phyloP scores from a whole-genome alignment of 2,113 vertebrate species.

The Capreolus pygargus region DNA sequence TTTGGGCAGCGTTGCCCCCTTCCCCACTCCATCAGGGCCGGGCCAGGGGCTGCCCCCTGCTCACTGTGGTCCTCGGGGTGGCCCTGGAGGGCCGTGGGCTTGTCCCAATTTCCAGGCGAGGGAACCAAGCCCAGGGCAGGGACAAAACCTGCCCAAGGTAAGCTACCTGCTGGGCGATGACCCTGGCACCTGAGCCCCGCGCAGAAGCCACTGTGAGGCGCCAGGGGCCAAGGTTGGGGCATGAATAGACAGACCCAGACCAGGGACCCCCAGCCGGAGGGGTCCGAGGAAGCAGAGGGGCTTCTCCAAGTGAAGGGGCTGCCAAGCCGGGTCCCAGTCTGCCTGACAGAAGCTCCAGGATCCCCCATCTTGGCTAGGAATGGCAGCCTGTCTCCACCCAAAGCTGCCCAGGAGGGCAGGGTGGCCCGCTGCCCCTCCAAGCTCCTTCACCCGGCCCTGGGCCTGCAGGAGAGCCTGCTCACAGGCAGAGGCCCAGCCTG shows the following conservation, averaged over 20 bases:
- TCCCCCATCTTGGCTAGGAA: not conserved
- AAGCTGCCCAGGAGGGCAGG: not conserved
- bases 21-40: rapidly evolving
- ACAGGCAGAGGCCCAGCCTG: no score
- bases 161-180: not conserved
- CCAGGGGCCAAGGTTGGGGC: rapidly evolving
- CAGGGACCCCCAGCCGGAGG: not conserved
- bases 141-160: no score
- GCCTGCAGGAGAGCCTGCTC: rapidly evolving
- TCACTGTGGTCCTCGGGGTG: not conserved
- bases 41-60: rapidly evolving
- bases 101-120: not conserved
- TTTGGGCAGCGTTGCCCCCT: not conserved
- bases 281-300: rapidly evolving
- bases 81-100: not conserved
- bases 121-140: not conserved
- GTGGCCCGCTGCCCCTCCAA: not conserved
- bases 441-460: not conserved
- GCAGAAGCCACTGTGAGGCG: not conserved
- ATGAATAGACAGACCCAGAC: not conserved
- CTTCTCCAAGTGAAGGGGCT: no score
- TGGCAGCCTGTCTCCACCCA: not conserved
- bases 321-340: not conserved
- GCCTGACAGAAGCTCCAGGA: not conserved
- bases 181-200: not conserved